Conservation (phyloP, 2,797 vertebrate species). For the Platyrinchus mystaceus region DNA sequence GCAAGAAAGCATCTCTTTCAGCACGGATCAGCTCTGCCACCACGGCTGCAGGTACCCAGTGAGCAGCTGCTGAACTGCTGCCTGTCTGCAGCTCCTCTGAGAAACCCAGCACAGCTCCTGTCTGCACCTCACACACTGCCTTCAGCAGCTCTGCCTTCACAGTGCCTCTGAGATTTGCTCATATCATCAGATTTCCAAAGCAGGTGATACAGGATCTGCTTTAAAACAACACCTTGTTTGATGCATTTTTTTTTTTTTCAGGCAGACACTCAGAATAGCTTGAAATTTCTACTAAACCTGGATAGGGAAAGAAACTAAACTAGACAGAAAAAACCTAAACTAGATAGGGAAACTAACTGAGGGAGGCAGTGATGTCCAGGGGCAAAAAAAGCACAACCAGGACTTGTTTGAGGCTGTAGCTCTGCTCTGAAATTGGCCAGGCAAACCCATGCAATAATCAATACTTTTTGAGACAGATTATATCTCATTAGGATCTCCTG, state of each 20-base stretch:
- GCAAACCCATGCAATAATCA: neutral
- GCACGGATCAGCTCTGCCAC: neutral
- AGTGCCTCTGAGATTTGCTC: neutral
- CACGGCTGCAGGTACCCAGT: neutral
- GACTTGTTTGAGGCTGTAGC: neutral
- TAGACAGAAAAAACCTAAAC: neutral
- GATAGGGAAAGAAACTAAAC: neutral
- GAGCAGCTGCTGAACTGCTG: neutral
- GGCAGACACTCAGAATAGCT: neutral
- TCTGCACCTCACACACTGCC: rapidly evolving
- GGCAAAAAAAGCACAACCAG: neutral
- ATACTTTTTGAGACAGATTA: neutral
- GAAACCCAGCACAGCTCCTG: neutral
- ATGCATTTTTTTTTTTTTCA: neutral
- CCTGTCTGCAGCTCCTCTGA: neutral
- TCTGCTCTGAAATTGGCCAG: neutral
- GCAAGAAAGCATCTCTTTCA: rapidly evolving
- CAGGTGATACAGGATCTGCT: neutral
- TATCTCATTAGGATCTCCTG: neutral
- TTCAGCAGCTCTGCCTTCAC: neutral
- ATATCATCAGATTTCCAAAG: neutral
- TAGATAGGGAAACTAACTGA: neutral
- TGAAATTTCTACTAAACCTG: neutral
- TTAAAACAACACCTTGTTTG: neutral
- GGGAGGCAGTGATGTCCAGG: neutral